These are phyloP conservation scores for Acanthisitta chloris DNA, from an alignment of 2,113 vertebrate species.

Conservation along the genomic window DNA sequence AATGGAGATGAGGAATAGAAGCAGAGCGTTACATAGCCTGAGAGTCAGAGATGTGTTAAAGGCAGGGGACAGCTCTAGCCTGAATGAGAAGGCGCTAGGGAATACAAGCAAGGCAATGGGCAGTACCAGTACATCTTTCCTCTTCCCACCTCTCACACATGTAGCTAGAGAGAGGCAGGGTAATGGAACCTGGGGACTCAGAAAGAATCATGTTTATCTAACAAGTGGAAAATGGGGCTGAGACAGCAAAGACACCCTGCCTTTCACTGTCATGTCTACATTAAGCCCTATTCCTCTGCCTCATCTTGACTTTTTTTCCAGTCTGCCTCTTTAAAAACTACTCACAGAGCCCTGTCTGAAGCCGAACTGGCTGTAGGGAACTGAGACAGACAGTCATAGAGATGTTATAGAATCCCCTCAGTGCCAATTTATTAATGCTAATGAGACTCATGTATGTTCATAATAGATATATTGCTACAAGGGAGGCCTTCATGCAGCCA, in stretches of 20 bases:
- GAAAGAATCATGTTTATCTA: background rate
- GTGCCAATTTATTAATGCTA: slow-evolving; percentile 36
- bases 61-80: background rate
- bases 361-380: background rate
- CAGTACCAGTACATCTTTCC: background rate
- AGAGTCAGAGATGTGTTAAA: background rate
- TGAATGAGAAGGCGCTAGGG: background rate
- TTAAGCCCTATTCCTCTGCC: background rate
- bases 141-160: background rate
- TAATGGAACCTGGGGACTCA: background rate
- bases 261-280: background rate
- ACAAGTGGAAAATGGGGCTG: background rate
- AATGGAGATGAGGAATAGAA: background rate
- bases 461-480: slow-evolving; percentile 28
- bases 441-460: slow-evolving; percentile 3
- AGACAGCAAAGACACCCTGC: background rate
- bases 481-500: background rate
- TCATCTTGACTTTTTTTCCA: background rate
- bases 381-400: background rate
- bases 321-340: background rate
- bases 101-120: background rate
- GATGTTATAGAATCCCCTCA: slow-evolving; percentile 21
- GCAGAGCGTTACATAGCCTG: fast-evolving
- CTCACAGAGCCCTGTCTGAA: background rate
- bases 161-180: background rate